Conservation (phyloP, 2,888 invertebrate genomes). For the Drosophila aldrichi region DNA sequence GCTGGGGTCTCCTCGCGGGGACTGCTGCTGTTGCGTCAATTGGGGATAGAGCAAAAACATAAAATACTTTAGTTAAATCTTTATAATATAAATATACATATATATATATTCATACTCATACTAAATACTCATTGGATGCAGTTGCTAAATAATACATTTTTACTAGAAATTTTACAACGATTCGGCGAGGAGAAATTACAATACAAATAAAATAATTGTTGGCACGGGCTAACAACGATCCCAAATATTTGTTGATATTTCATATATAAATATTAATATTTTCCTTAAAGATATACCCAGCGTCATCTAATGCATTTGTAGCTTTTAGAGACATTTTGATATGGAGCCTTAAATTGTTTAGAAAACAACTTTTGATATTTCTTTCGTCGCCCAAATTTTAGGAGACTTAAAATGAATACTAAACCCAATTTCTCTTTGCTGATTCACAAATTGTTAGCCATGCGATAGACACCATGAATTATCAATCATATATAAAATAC, state of each 20-base stretch:
- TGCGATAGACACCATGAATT: too few relatives aligned
- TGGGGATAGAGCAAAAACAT: neutral
- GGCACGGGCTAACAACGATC: neutral
- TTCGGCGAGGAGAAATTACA: neutral
- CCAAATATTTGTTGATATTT: neutral
- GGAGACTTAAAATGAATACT: too few relatives aligned
- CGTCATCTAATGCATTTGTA: too few relatives aligned
- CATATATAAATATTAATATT: too few relatives aligned
- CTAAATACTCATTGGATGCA: slow-evolving; percentile 36
- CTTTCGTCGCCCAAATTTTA: too few relatives aligned
- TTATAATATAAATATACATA: neutral
- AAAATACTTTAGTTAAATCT: neutral
- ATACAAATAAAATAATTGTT: neutral
- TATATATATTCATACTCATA: neutral
- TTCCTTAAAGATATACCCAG: too few relatives aligned
- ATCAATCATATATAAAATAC: too few relatives aligned
- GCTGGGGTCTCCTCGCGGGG: slow-evolving; percentile 55
- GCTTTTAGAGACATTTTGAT: too few relatives aligned
- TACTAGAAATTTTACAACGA: slow-evolving; percentile 18
- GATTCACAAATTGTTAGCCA: too few relatives aligned
- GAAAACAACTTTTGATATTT: too few relatives aligned
- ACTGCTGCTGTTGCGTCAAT: slow-evolving; percentile 45
- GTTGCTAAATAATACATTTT: slow-evolving; percentile 12
- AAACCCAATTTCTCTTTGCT: too few relatives aligned
- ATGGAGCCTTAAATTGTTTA: too few relatives aligned